Evolutionary conservation across 2,888 invertebrate species (phyloP), one percentile per base, ranked within the genome.

Genomic region (Gastrophysa polygoni): DNA sequence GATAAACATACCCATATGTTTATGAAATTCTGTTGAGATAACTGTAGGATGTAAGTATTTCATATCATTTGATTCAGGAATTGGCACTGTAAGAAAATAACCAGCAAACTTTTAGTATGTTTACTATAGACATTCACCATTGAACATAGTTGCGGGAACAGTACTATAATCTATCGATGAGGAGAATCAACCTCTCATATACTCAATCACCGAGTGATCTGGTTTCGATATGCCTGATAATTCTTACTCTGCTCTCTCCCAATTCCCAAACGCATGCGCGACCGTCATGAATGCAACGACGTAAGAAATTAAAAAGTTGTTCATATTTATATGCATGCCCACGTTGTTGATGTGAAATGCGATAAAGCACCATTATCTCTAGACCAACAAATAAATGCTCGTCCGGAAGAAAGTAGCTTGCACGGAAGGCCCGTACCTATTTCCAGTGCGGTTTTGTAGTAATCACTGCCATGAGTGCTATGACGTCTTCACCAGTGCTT

Each of bases 241-340:
- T 63, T 6, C 17, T 18, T 54, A 28, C 54, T 14, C 54, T 17
- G 10, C 54, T 54, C 28, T 43, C 24, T 17, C 44, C 29, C 18
- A 21, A 48, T 17, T 28, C 16, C 32, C 51, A 20, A 46, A 68
- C 73, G 72, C 73, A 69, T 68, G 73, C 73, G 74, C 72, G 66
- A 43, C 56, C 43, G 34, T 18, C 24, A 24, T 43, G 46, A 54
- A 54, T 57, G 38, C 38, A 55, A 18, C 18, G 63, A 71, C 72
- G 73, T 73, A 73, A 72, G 66, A 64, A 68, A 70, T 73, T 73
- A 63, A 71, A 74, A 67, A 73, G 72, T 72, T 69, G 69, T 59
- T 63, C 59, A 58, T 57, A 67, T 64, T 65, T 59, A 69, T 67
- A 62, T 59, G 47, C 59, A 65, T 61, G 57, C 56, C 47, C 43